Conservation (phyloP, 2,888 invertebrate genomes). For the Oscheius sp. region DNA sequence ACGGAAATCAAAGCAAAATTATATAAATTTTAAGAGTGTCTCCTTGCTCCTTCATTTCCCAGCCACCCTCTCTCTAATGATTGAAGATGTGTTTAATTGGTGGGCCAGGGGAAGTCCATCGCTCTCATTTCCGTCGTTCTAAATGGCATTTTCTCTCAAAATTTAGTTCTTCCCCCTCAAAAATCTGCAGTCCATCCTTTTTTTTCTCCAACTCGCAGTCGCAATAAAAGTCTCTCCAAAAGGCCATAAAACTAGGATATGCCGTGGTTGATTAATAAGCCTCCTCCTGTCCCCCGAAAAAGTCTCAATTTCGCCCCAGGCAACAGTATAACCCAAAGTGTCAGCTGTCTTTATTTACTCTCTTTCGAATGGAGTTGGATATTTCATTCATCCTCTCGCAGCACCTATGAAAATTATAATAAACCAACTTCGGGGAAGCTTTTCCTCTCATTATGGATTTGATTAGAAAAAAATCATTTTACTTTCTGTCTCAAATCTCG, state of each 20-base stretch:
- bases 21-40: too few relatives aligned
- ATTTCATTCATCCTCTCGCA: too few relatives aligned
- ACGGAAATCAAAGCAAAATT: not conserved
- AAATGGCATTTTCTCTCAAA: not conserved
- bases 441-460: too few relatives aligned
- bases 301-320: conserved; percentile 16
- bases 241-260: conserved; percentile 19
- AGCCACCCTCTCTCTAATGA: too few relatives aligned
- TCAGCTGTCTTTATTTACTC: not conserved
- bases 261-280: not conserved
- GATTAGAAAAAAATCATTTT: too few relatives aligned
- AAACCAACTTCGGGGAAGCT: too few relatives aligned
- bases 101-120: conserved; percentile 23
- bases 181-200: not conserved
- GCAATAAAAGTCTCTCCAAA: conserved; percentile 16
- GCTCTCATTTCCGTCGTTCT: conserved; percentile 7
- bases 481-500: too few relatives aligned
- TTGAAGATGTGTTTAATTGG: too few relatives aligned
- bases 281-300: not conserved
- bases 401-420: too few relatives aligned
- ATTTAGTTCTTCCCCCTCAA: not conserved
- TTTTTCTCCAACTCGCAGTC: not conserved
- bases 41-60: too few relatives aligned
- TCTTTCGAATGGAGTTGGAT: too few relatives aligned
- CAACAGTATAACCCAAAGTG: conserved; percentile 1